A percentile compares a stretch with the other conserved stretches of the same genome.
Conservation (phyloP, 2,888 invertebrate species). For the Troides oblongomaculatus region DNA sequence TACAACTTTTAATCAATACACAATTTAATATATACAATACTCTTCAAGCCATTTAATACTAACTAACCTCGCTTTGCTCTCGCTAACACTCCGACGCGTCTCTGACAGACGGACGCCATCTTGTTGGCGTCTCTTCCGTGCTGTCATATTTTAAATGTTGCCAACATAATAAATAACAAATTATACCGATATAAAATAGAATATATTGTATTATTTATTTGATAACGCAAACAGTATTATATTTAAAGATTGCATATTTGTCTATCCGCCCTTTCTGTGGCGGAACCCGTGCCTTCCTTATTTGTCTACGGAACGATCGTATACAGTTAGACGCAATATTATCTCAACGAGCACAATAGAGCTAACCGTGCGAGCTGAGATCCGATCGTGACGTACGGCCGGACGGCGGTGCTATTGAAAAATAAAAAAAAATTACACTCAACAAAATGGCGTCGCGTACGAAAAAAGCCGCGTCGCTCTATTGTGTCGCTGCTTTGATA, state of each 20-base stretch:
- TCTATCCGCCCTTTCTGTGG: constrained; percentile 29
- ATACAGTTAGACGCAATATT: constrained; percentile 74
- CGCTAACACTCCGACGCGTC: too few relatives aligned
- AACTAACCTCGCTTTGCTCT: too few relatives aligned
- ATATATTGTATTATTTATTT: too few relatives aligned
- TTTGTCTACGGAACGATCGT: constrained; percentile 66
- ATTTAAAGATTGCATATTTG: neutral
- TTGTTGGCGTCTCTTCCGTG: too few relatives aligned
- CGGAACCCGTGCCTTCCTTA: constrained; percentile 53
- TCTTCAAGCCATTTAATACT: too few relatives aligned
- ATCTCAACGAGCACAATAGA: constrained; percentile 61
- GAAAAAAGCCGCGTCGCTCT: neutral
- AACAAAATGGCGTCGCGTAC: constrained; percentile 13
- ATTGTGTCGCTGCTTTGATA: constrained; percentile 14
- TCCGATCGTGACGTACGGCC: constrained; percentile 65
- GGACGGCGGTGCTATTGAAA: constrained; percentile 33
- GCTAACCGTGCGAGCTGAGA: constrained; percentile 62
- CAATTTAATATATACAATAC: too few relatives aligned
- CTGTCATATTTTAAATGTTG: too few relatives aligned
- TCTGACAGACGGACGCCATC: too few relatives aligned
- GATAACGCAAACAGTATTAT: too few relatives aligned
- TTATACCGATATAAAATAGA: too few relatives aligned
- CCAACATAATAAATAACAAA: too few relatives aligned
- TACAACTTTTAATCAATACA: too few relatives aligned
- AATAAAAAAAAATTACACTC: constrained; percentile 7